Conservation (phyloP, 1,140 invertebrate species). For the Gryllus bimaculatus region DNA sequence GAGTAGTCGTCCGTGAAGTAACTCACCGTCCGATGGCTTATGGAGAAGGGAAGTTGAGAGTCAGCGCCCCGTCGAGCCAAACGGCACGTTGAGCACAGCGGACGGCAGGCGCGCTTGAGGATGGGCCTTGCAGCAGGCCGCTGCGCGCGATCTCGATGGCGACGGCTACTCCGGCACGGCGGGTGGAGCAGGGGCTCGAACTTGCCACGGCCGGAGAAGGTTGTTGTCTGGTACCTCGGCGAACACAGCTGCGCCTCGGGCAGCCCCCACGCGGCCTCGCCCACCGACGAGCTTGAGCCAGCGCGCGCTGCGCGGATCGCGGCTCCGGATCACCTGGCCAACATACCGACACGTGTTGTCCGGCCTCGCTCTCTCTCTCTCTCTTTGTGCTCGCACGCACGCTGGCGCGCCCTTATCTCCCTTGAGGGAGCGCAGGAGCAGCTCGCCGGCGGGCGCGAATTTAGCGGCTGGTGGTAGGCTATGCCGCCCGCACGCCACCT, state of each 20-base stretch:
- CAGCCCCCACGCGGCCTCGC: constrained; percentile 35
- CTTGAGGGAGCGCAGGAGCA: constrained; percentile 60
- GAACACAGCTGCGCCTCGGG: constrained; percentile 45
- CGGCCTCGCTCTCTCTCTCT: too few species aligned
- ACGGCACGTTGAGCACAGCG: constrained; percentile 37
- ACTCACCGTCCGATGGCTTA: constrained; percentile 46
- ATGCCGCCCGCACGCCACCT: constrained; percentile 56
- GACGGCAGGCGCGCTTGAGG: constrained; percentile 42
- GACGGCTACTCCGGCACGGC: constrained; percentile 72
- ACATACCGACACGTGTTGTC: neutral
- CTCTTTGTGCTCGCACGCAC: too few species aligned
- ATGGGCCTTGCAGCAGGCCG: constrained; percentile 48
- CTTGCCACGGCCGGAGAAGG: constrained; percentile 63
- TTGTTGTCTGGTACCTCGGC: constrained; percentile 95
- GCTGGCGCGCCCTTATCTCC: constrained; percentile 40
- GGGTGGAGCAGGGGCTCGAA: constrained; percentile 72
- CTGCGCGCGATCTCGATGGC: constrained; percentile 56
- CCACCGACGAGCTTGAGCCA: constrained; percentile 56
- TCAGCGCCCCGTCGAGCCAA: constrained; percentile 44
- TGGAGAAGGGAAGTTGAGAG: constrained; percentile 39
- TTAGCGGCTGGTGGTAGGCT: constrained; percentile 65
- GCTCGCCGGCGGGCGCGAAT: constrained; percentile 66
- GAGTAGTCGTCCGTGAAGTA: too few species aligned
- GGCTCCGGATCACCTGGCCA: constrained; percentile 40
- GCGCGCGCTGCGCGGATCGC: constrained; percentile 39